Evolutionary conservation across 1,140 invertebrate genomes (phyloP).

Genomic region (Achroia grisella): DNA sequence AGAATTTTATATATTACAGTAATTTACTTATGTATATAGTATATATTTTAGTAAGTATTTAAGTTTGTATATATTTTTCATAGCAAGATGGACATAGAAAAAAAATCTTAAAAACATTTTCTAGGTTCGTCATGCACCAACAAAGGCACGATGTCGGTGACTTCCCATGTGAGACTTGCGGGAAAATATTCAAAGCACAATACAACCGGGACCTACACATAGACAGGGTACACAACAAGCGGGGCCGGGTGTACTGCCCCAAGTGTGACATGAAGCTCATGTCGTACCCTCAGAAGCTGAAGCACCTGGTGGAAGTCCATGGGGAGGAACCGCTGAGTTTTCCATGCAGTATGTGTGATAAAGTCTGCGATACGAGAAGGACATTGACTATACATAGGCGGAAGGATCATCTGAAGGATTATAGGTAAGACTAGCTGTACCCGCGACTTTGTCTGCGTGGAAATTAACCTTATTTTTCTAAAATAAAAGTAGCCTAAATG

Average conservation of each 20-base stretch:
- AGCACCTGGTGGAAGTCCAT: slow-evolving; percentile 64
- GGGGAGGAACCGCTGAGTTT: slow-evolving; percentile 68
- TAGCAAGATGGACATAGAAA: too few relatives aligned
- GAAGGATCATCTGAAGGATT: slow-evolving; percentile 57
- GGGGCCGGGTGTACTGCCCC: slow-evolving; percentile 50
- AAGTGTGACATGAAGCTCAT: slow-evolving; percentile 55
- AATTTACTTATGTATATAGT: too few relatives aligned
- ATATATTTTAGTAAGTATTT: too few relatives aligned
- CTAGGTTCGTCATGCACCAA: slow-evolving; percentile 56
- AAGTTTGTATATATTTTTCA: too few relatives aligned
- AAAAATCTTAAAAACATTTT: too few relatives aligned
- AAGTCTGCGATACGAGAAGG: slow-evolving; percentile 62
- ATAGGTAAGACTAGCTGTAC: too few relatives aligned
- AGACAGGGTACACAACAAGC: slow-evolving; percentile 44
- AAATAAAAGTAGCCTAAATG: too few relatives aligned
- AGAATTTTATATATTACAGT: too few relatives aligned
- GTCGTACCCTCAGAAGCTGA: slow-evolving; percentile 57
- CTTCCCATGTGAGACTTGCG: slow-evolving; percentile 68
- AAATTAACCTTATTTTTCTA: too few relatives aligned
- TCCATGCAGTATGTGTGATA: slow-evolving; percentile 65
- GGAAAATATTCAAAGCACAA: slow-evolving; percentile 49
- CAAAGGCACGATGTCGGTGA: slow-evolving; percentile 56
- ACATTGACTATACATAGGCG: slow-evolving; percentile 60
- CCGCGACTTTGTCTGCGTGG: too few relatives aligned
- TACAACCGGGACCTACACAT: slow-evolving; percentile 56